These are phyloP conservation scores for Drosophila pruinosa DNA, from an alignment of 1,140 invertebrate genomes.

Conservation along the genomic window DNA sequence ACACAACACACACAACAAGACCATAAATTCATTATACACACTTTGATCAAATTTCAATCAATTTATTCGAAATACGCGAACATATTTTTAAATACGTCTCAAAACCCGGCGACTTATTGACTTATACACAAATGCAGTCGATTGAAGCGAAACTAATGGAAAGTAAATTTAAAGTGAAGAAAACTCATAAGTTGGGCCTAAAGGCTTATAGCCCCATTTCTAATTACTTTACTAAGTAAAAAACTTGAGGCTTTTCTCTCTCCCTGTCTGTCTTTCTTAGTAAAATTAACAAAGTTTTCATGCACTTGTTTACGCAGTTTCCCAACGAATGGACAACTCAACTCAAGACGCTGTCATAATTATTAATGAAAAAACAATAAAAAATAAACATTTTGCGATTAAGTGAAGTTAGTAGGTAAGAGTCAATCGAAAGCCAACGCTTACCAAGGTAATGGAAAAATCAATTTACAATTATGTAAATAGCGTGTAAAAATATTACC, in stretches of 20 bases:
- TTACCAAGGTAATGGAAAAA: slow-evolving; percentile 9
- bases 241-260: slow-evolving; percentile 10
- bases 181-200: background rate
- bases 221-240: slow-evolving; percentile 24
- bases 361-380: slow-evolving; percentile 28
- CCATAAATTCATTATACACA: slow-evolving; percentile 48
- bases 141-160: slow-evolving; percentile 46
- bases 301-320: slow-evolving; percentile 15
- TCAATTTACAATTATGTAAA: slow-evolving; percentile 9
- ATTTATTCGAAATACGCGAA: background rate
- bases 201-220: slow-evolving; percentile 5
- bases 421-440: slow-evolving; percentile 3
- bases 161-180: slow-evolving; percentile 13
- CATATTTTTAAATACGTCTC: too few species aligned
- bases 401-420: background rate
- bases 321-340: background rate
- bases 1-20: slow-evolving; percentile 1
- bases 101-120: slow-evolving; percentile 50
- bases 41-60: slow-evolving; percentile 57
- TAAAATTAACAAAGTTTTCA: slow-evolving; percentile 50
- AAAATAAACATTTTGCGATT: slow-evolving; percentile 30
- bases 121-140: slow-evolving; percentile 66
- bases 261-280: background rate
- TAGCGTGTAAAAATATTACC: background rate
- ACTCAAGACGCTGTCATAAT: slow-evolving; percentile 24